Base-by-base conservation (phyloP, 2,797 vertebrate species). In the Rhinoraja longicauda region DNA sequence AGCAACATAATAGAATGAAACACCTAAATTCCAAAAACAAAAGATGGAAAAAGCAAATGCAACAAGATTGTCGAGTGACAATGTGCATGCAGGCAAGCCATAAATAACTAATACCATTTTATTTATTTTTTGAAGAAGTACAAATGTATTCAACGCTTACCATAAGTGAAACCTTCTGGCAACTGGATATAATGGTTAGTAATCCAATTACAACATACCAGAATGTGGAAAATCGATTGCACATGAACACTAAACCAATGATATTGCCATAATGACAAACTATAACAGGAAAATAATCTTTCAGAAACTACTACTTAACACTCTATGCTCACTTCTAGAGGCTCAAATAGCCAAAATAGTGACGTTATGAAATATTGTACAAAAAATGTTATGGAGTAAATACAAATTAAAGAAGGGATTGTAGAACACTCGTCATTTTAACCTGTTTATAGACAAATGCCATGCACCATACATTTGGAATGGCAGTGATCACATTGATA, bases 191-290 rank as follows among this genome's bases (percentile, higher is more conserved):
- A 73, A 75, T 92, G 70, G 70, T 57, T 57, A 92, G 90, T 92
- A 92, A 92, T 92, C 90, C 90, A 75, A 92, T 92, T 92, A 92
- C 26, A 26, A n/a, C 90, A 92, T 53, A 92, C 70, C 90, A 92
- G 39, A 91, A 24, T 53, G 90, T 92, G 26, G 90, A 92, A 92
- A 92, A 92, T 92, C 90, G 75, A 92, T 92, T 92, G 70, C 70
- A 53, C n/a, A 70, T 53, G 90, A 92, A 75, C 90, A 92, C 70
- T 73, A 92, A 92, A 92, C 70, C 90, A 92, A n/a, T 92, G 70
- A 75, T 53, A 75, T 45, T 9, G 39, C n/a, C n/a, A 67, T 88
- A 73, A 92, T 92, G 70, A 75, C 67, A 73, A 90, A 90, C 90
- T 53, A 92, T 92, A 75, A 75, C 67, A 57, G 39, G 39, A 75